Evolutionary conservation across 2,888 invertebrate genomes (phyloP), one percentile per base, ranked within the genome.

Genomic region (Tetramorium bicarinatum): DNA sequence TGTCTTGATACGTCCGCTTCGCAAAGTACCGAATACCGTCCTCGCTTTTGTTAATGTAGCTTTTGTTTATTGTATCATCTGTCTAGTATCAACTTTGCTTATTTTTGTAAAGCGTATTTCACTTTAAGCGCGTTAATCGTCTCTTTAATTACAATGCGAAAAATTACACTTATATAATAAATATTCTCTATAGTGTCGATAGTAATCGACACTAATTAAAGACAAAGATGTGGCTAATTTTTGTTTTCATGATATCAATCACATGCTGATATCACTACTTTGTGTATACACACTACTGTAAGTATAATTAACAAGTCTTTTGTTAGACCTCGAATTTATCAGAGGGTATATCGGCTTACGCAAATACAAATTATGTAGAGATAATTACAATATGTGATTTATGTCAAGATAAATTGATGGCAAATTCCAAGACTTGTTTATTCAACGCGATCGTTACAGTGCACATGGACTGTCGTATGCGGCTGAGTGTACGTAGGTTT

Each of bases 401-500:
- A 85, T 80, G 81, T 67, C 83, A 80, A 85, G 87, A 88, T 88
- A 87, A 88, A 88, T n/a, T n/a, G n/a, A n/a, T 86, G 81, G 88
- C 77, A 81, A 88, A 88, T 88, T 88, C 88, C 85, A 76, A 87
- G 88, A 84, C 85, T 88, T 85, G 88, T 88, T 87, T 87, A 85
- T 84, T 84, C 87, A 87, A 82, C 67, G 75, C 61, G 80, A 82
- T 81, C 82, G 87, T 88, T 87, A 87, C 52, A 66, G 62, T 71
- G 72, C 67, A 76, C 81, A 87, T 80, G 67, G 87, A 88, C 77
- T 82, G 82, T 82, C 64, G 66, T 21, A 21, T 6, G 15, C 21
- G 11, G 21, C 8, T 15, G 34, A 11, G n/a, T 54, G n/a, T 72
- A 69, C 59, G 59, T 79, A 71, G 13, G 8, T 71, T 71, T 79